phyloP scores from a whole-genome alignment of 2,888 invertebrate genomes.

The Biston stratarius region DNA sequence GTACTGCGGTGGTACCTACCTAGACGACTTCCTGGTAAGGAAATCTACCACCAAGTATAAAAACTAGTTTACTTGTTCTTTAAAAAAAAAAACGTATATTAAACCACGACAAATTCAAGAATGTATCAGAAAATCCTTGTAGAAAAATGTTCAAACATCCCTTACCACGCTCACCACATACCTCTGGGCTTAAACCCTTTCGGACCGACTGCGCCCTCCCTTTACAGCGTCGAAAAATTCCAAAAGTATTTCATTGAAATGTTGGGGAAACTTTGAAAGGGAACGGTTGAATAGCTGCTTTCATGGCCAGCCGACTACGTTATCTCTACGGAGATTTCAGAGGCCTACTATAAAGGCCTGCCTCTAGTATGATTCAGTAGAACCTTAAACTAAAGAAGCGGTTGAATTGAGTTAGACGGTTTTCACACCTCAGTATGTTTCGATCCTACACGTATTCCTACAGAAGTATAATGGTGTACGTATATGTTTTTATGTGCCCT shows the following conservation, averaged over 20 bases:
- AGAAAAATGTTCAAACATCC: slow-evolving; percentile 14
- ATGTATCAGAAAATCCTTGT: slow-evolving; percentile 3
- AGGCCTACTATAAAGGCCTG: neutral
- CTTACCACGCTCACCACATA: slow-evolving; percentile 13
- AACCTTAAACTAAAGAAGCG: neutral
- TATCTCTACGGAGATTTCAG: slow-evolving; percentile 9
- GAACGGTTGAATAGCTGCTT: slow-evolving; percentile 19
- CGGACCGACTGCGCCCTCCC: slow-evolving; percentile 8
- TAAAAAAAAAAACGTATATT: neutral
- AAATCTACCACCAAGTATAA: too few relatives aligned
- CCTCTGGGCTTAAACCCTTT: slow-evolving; percentile 18
- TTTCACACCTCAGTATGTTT: neutral
- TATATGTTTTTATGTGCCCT: too few relatives aligned
- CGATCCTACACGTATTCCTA: neutral
- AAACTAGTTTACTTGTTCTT: too few relatives aligned
- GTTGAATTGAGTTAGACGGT: neutral
- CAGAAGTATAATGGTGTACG: neutral
- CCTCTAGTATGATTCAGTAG: slow-evolving; percentile 1
- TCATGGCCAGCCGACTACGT: slow-evolving; percentile 17
- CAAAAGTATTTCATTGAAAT: slow-evolving; percentile 23
- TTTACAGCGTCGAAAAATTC: slow-evolving; percentile 19
- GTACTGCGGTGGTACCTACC: too few relatives aligned
- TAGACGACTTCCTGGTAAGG: too few relatives aligned
- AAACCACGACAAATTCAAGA: slow-evolving; percentile 1
- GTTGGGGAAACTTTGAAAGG: slow-evolving; percentile 19